Conservation (phyloP, 2,888 invertebrate genomes). For the Opisthograptis luteolata region DNA sequence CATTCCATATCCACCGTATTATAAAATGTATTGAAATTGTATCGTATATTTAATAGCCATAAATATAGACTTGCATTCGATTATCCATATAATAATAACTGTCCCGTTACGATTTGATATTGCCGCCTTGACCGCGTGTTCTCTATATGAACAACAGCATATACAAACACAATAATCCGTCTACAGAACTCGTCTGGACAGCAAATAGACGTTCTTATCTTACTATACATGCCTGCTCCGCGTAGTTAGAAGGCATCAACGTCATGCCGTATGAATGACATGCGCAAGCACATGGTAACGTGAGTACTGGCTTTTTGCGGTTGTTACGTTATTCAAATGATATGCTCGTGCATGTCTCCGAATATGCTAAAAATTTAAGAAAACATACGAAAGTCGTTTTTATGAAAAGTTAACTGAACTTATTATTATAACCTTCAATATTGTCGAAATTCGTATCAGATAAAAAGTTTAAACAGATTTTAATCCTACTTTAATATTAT, state of each 20-base stretch:
- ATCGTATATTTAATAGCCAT: neutral
- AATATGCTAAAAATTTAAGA: conserved; percentile 5
- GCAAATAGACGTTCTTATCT: conserved; percentile 62
- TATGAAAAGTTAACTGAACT: conserved; percentile 7
- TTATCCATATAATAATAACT: conserved; percentile 20
- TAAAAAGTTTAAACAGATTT: too few relatives aligned
- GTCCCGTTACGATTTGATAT: conserved; percentile 27
- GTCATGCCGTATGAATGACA: conserved; percentile 73
- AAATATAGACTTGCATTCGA: conserved; percentile 3
- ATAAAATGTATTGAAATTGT: neutral
- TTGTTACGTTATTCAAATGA: conserved; percentile 21
- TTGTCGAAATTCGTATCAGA: too few relatives aligned
- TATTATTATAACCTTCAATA: too few relatives aligned
- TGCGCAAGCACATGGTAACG: conserved; percentile 44
- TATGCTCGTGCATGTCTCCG: conserved; percentile 3
- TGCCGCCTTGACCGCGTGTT: conserved; percentile 16
- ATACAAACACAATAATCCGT: conserved; percentile 39
- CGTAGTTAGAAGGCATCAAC: conserved; percentile 54
- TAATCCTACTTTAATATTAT: too few relatives aligned
- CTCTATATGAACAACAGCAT: conserved; percentile 18
- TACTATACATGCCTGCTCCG: conserved; percentile 47
- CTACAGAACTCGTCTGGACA: conserved; percentile 54
- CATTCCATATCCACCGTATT: too few relatives aligned
- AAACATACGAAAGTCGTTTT: conserved; percentile 1
- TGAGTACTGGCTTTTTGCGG: conserved; percentile 26